Base-by-base conservation (phyloP, 2,113 vertebrate genomes). In the Rhipidura dahli region DNA sequence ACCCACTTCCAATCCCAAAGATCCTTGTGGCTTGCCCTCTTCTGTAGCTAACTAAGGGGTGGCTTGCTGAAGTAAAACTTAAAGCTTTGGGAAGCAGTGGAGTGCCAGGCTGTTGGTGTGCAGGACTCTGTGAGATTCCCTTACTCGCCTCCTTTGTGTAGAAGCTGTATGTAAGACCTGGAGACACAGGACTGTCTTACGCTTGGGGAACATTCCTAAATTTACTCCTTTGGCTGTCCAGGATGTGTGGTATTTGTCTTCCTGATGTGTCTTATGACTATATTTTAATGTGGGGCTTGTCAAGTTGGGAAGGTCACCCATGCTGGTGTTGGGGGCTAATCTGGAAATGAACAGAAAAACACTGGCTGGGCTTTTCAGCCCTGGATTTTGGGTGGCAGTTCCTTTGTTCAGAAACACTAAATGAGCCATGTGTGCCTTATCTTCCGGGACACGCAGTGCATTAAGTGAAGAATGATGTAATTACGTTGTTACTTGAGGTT, bases 371-470 rank as follows among this genome's bases (percentile, higher is more conserved):
- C 49, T 77, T 49, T 26, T 33, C 35, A 31, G 23, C 9, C 33
- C 2, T 5, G 30, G n/a, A 3, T 66, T 19, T 15, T 23, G 9
- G 31, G 49, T 57, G 42, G 17, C 19, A 63, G 5, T 15, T 57
- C 15, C 69, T n/a, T 12, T 39, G 20, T 26, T 73, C 37, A 51
- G 35, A 59, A 57, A 7, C 64, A 14, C 26, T 3, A 23, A 47
- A 63, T 4, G 33, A 39, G 23, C 68, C 15, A 2, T 0, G 1
- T 15, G 11, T 40, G 8, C 69, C 10, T 44, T 57, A 28, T 10
- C 68, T 49, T 72, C 30, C 11, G 1, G 33, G 23, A 13, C 35
- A 26, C 0, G 0, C 17, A 5, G 66, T 30, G 59, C 45, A 61
- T 23, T 81, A 27, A 2, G 15, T 45, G 47, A 53, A 39, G 68